Evolutionary conservation across 2,113 vertebrate genomes (phyloP).

Genomic region (Muntiacus reevesi): DNA sequence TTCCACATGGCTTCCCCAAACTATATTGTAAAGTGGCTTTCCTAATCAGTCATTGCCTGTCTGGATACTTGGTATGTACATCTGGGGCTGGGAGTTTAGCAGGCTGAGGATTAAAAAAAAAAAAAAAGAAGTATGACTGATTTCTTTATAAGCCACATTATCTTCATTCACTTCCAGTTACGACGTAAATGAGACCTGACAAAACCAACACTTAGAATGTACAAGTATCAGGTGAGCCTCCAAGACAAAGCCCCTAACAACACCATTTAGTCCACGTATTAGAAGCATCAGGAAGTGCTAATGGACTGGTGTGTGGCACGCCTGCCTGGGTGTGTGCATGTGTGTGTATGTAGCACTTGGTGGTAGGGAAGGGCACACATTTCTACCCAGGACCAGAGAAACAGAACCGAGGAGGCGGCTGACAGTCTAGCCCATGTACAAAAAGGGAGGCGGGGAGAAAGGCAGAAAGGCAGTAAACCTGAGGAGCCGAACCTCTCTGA

Average conservation of each 20-base stretch:
- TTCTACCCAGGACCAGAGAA: neutral
- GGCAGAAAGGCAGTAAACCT: neutral
- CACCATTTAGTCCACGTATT: neutral
- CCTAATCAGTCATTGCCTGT: neutral
- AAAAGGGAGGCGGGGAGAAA: neutral
- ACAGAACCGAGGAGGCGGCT: neutral
- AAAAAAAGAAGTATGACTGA: neutral
- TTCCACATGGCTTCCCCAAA: neutral
- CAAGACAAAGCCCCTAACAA: neutral
- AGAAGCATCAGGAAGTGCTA: neutral
- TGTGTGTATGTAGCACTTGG: neutral
- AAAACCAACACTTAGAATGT: neutral
- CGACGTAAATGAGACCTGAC: neutral
- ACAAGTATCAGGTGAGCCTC: neutral
- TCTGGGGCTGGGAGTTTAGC: neutral
- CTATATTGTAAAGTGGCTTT: neutral
- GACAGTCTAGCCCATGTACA: neutral
- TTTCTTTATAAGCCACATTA: neutral
- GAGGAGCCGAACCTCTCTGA: neutral
- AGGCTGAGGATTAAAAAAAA: neutral
- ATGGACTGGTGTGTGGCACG: neutral
- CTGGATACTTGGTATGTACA: neutral
- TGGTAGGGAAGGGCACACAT: neutral
- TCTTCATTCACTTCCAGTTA: neutral
- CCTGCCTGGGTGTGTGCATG: neutral